phyloP scores from a whole-genome alignment of 2,888 invertebrate genomes.

The Reticulitermes lucifugus region DNA sequence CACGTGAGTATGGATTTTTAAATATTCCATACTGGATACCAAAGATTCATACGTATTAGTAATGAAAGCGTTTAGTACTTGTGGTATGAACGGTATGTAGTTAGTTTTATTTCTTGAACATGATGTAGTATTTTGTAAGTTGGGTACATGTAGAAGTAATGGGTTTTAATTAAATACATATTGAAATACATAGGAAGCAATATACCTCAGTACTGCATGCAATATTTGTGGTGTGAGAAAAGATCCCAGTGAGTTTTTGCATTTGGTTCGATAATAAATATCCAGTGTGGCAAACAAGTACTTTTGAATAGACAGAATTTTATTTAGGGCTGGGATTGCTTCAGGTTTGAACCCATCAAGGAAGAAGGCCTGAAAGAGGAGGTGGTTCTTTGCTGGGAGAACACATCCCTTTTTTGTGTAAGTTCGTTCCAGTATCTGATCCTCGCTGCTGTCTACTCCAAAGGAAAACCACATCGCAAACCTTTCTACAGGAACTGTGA shows the following conservation, averaged over 20 bases:
- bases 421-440: conserved; percentile 84
- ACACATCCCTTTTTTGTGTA: conserved; percentile 81
- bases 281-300: background rate
- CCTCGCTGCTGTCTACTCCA: conserved; percentile 82
- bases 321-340: conserved; percentile 43
- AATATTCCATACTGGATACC: too few relatives aligned
- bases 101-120: too few relatives aligned
- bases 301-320: background rate
- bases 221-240: too few relatives aligned
- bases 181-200: too few relatives aligned
- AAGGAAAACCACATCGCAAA: conserved; percentile 81
- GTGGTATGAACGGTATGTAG: too few relatives aligned
- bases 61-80: too few relatives aligned
- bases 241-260: background rate
- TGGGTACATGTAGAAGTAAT: too few relatives aligned
- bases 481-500: conserved; percentile 75
- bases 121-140: too few relatives aligned
- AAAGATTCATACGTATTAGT: too few relatives aligned
- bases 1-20: too few relatives aligned
- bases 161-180: too few relatives aligned
- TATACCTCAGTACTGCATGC: too few relatives aligned
- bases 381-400: conserved; percentile 78
- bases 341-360: conserved; percentile 65
- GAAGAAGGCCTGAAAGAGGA: conserved; percentile 66
- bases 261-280: background rate